phyloP scores from a whole-genome alignment of 1,140 invertebrate species.

The Diprion similis region DNA sequence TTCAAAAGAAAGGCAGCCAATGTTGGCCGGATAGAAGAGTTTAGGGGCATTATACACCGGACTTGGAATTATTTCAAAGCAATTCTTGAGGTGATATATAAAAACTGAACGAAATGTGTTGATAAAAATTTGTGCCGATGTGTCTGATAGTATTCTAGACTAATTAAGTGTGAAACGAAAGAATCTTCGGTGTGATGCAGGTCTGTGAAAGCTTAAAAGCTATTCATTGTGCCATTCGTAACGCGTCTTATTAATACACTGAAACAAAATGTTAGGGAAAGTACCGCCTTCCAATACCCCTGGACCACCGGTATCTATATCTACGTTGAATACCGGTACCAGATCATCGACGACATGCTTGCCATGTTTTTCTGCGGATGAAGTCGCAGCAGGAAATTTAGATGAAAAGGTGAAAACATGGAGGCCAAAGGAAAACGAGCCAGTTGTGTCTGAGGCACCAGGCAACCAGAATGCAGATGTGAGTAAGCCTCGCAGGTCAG shows the following conservation, averaged over 20 bases:
- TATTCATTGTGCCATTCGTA: background rate
- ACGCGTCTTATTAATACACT: background rate
- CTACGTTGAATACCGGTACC: constrained; percentile 19
- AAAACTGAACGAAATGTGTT: background rate
- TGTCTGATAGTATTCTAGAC: background rate
- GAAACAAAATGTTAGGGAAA: constrained; percentile 52
- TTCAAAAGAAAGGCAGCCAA: background rate
- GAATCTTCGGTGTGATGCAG: constrained; percentile 11
- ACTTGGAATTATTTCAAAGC: background rate
- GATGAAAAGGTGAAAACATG: constrained; percentile 41
- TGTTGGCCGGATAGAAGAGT: background rate
- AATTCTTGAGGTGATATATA: background rate
- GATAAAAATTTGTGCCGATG: background rate
- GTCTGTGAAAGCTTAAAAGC: background rate
- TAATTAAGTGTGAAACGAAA: background rate
- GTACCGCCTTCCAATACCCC: constrained; percentile 47
- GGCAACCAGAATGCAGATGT: constrained; percentile 28
- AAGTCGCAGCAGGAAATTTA: constrained; percentile 21
- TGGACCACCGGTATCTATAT: constrained; percentile 35
- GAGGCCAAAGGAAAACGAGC: constrained; percentile 34
- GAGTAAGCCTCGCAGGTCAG: constrained; percentile 36
- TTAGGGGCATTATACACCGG: background rate
- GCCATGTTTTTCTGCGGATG: constrained; percentile 44
- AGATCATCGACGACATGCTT: constrained; percentile 37
- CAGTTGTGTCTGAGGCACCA: constrained; percentile 35